Evolutionary conservation across 2,113 vertebrate species (phyloP), one percentile per base, ranked within the genome.

Genomic region (Leuciscus idus): DNA sequence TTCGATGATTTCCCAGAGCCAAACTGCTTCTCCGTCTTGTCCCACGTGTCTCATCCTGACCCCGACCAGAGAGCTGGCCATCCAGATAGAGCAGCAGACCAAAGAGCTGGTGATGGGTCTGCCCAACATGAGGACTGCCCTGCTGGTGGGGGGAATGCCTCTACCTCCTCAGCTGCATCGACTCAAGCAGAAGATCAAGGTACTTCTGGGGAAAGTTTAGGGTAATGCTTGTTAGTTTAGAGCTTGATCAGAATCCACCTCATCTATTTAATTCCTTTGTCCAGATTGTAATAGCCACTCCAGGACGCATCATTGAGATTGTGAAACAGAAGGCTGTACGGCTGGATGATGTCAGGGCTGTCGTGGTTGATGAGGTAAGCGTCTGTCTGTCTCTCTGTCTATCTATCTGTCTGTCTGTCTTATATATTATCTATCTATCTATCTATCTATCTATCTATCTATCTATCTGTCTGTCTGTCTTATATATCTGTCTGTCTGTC

Each of bases 121-220:
- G 15, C 95, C 96, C 0, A 94, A 95, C 90, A 98, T 98, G 97
- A 97, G 95, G 83, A 99, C 98, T 0, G 97, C 94, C 0, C 95
- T 99, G 19, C 94, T 99, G 23, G 97, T 99, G 0, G 98, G 98
- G 0, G 98, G 98, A 59, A 94, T 99, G 92, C 98, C 98, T 0
- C 89, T 98, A 33, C 98, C 98, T 1, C 96, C 96, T 0, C 98
- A 99, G 92, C 96, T 98, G 6, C 94, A 99, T 86, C 96, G 98
- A 0, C 94, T 99, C 75, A 96, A 93, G 82, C 95, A 96, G 79
- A 96, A 78, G 4, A 97, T 99, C 61, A 97, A 99, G 96, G 98
- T 99, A 92, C 87, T 15, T 39, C 39, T 75, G 52, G 6, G 43
- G 36, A 52, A 13, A 17, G 4, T 19, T 80, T 57, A 12, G 15